A percentile compares a stretch with the other conserved stretches of the same genome.
Evolutionary conservation across 2,797 vertebrate species (phyloP).

Genomic region (Acropternis orthonyx): DNA sequence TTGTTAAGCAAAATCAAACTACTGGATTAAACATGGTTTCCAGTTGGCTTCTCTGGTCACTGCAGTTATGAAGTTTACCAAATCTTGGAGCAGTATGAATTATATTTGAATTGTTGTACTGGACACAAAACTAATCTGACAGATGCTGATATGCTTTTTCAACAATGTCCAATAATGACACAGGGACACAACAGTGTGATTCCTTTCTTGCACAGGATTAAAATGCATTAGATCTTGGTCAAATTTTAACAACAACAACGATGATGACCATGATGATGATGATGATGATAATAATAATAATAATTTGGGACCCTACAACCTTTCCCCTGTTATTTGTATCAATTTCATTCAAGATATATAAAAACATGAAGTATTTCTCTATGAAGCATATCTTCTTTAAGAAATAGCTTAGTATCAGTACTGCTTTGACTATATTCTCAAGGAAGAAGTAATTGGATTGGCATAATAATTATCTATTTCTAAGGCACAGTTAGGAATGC

Average conservation of each 20-base stretch:
- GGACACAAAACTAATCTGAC: background rate
- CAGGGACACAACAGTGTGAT: background rate
- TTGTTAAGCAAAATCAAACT: background rate
- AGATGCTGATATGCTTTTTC: background rate
- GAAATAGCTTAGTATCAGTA: slow-evolving; percentile 19
- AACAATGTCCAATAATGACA: background rate
- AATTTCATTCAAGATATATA: background rate
- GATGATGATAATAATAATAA: background rate
- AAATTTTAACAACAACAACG: background rate
- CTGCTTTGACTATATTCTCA: slow-evolving; percentile 14
- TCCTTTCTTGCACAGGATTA: background rate
- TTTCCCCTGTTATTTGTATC: background rate
- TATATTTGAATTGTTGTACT: background rate
- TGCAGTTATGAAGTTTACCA: background rate
- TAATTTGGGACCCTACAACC: background rate
- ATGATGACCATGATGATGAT: background rate
- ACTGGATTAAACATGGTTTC: background rate
- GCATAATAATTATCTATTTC: slow-evolving; percentile 44
- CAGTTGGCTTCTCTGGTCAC: background rate
- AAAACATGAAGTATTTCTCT: background rate
- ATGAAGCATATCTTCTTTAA: background rate
- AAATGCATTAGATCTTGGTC: background rate
- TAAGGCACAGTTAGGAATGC: slow-evolving; percentile 45
- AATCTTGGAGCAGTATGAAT: background rate
- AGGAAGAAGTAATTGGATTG: slow-evolving; percentile 43